These are phyloP conservation scores for Microctonus hyperodae DNA, from an alignment of 2,888 invertebrate genomes.

Conservation along the genomic window DNA sequence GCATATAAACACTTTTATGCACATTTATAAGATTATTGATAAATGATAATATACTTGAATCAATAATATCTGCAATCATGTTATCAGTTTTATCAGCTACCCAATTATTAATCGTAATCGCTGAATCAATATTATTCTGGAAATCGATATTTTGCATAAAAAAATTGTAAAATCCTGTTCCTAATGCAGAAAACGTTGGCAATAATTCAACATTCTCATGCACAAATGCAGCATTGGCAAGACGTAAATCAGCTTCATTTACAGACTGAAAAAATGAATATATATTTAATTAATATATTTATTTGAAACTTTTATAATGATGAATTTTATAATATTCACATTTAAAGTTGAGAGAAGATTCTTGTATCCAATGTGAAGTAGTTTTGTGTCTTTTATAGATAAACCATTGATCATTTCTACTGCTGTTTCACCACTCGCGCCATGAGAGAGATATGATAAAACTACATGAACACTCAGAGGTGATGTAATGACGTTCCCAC, in stretches of 20 bases:
- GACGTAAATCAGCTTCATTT: constrained; percentile 68
- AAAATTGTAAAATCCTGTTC: constrained; percentile 72
- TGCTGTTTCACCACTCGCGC: constrained; percentile 48
- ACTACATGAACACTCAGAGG: constrained; percentile 57
- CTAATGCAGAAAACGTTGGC: constrained; percentile 67
- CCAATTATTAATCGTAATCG: constrained; percentile 78
- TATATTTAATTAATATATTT: constrained; percentile 14
- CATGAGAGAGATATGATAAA: constrained; percentile 53
- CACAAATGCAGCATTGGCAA: constrained; percentile 78
- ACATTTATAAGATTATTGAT: no score
- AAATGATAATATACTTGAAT: no score
- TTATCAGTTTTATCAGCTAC: constrained; percentile 78
- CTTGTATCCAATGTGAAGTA: constrained; percentile 39
- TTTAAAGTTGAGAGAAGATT: constrained; percentile 43
- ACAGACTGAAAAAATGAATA: constrained; percentile 45
- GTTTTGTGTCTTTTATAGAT: constrained; percentile 32
- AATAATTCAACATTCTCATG: constrained; percentile 66
- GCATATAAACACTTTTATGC: not conserved
- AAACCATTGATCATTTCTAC: constrained; percentile 46
- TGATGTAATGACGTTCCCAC: constrained; percentile 50
- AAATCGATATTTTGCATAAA: constrained; percentile 73
- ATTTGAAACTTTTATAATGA: not conserved
- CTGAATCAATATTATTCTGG: constrained; percentile 59
- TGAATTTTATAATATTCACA: constrained; percentile 40
- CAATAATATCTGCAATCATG: constrained; percentile 80